These are phyloP conservation scores for Monopterus albus DNA, from an alignment of 2,113 vertebrate species.

Conservation along the genomic window DNA sequence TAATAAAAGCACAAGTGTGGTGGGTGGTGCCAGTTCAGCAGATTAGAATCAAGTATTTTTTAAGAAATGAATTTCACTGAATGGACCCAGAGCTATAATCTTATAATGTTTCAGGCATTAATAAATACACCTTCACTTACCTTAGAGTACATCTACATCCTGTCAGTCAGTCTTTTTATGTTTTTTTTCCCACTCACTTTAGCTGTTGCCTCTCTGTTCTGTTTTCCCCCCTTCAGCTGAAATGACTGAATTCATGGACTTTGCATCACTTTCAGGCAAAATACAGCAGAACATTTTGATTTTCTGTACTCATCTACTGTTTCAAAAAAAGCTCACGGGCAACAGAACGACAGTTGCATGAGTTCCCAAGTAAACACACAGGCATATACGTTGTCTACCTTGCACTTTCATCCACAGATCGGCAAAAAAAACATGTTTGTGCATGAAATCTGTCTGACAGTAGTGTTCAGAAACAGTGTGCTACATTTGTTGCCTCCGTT, in stretches of 20 bases:
- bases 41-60: slow-evolving; percentile 45
- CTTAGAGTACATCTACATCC: not conserved
- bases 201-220: not conserved
- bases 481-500: slow-evolving; percentile 23
- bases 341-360: not conserved
- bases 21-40: slow-evolving; percentile 36
- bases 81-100: not conserved
- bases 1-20: slow-evolving; percentile 39
- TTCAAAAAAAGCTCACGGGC: not conserved
- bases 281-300: too few relatives aligned
- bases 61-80: slow-evolving; percentile 20
- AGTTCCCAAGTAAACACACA: not conserved
- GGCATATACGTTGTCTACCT: not conserved
- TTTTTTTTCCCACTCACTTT: slow-evolving; percentile 30
- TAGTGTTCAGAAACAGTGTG: slow-evolving; percentile 5
- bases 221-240: slow-evolving; percentile 18
- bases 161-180: slow-evolving; percentile 6
- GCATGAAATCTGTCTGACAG: not conserved
- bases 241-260: too few relatives aligned
- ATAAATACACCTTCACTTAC: not conserved
- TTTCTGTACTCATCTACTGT: not conserved
- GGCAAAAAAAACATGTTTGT: slow-evolving; percentile 7
- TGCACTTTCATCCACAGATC: not conserved
- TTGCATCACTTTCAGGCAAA: too few relatives aligned
- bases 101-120: not conserved